Percentiles rank a stretch among this genome's conserved stretches.
Evolutionary conservation across 2,797 vertebrate genomes (phyloP).

Genomic region (Borostomias antarcticus): DNA sequence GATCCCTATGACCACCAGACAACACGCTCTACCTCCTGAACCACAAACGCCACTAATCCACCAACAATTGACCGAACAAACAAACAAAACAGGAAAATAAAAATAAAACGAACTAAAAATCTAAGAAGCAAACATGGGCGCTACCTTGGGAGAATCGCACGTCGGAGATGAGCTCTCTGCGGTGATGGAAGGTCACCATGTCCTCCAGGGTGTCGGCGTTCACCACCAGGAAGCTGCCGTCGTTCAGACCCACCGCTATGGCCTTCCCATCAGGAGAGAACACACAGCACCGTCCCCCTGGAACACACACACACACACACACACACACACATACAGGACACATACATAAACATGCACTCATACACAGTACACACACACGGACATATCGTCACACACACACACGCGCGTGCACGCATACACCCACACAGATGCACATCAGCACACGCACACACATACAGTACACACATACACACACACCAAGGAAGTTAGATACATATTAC

Average conservation of each 20-base stretch:
- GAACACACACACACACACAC: conserved; percentile 6
- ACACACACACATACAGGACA: background rate
- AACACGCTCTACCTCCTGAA: no score
- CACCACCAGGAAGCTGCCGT: conserved; percentile 96
- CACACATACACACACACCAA: background rate
- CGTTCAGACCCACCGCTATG: conserved; percentile 92
- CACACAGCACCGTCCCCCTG: conserved; percentile 94
- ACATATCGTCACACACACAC: conserved; percentile 1
- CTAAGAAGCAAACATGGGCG: no score
- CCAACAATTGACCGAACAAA: background rate
- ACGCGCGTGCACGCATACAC: background rate
- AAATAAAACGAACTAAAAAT: background rate
- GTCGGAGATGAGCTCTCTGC: conserved; percentile 94
- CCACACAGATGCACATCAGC: no score
- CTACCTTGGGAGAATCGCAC: conserved; percentile 94
- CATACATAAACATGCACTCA: background rate
- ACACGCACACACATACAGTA: background rate
- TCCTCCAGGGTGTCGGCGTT: conserved; percentile 97
- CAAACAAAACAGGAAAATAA: background rate
- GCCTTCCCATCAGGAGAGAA: conserved; percentile 98
- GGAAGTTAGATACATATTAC: background rate
- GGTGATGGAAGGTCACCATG: conserved; percentile 97
- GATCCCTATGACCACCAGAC: no score
- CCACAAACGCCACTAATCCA: no score
- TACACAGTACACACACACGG: background rate